Evolutionary conservation across 2,888 invertebrate genomes (phyloP), one percentile per base, ranked within the genome.

Genomic region (Hoplodrina ambigua): DNA sequence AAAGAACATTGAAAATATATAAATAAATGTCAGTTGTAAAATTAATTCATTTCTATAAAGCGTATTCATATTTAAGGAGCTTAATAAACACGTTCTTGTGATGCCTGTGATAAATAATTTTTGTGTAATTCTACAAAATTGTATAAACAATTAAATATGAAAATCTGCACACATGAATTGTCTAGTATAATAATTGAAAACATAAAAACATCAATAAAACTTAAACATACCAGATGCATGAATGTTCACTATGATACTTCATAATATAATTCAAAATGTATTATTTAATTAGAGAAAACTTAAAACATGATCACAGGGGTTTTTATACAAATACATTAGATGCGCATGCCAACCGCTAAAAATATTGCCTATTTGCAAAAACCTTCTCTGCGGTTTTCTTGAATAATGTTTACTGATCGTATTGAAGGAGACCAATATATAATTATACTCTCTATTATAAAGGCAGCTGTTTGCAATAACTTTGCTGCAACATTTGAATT

Each of bases 1-100:
- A 89, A 63, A 71, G 46, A 74, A 70, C 17, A 64, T 54, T 63
- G 0, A 46, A 55, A 50, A 56, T 52, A 44, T 50, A 44, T 50
- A 25, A 17, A 41, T 13, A 75, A 57, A 57, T 49, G 0, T 13
- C 7, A 37, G 8, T 37, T 37, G 17, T n/a, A 3, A 37, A 17
- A 17, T n/a, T 11, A 5, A 25, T 41, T 30, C 7, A 4, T 62
- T 13, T 37, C 20, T 50, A 13, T 50, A 30, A 50, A 49, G 20
- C 25, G 20, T 25, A 41, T 4, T 49, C 33, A 53, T 53, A 4
- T 60, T 53, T n/a, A 17, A 44, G 49, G 54, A 64, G 15, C 1
- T 46, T 53, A 49, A 11, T 55, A 55, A 71, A 55, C 17, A 50
- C 13, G 62, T 66, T 46, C 52, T 7, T 55, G 61, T 63, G 50